Evolutionary conservation across 1,140 invertebrate species (phyloP).

Genomic region (Drosophila navojoa): DNA sequence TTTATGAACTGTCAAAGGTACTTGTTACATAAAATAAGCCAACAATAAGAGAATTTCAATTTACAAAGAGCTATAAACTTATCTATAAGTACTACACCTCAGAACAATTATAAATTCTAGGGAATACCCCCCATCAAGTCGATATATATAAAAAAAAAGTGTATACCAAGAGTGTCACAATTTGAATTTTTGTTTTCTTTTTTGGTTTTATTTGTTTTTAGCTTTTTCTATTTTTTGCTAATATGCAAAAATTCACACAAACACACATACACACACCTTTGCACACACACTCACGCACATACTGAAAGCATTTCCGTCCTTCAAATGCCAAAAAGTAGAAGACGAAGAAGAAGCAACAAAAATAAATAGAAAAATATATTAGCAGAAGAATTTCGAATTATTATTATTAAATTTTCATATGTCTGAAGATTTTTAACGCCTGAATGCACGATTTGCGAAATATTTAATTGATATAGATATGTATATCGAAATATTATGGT

Average conservation of each 20-base stretch:
- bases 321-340: constrained; percentile 66
- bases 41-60: neutral
- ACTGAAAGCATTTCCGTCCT: constrained; percentile 74
- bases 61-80: neutral
- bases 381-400: constrained; percentile 54
- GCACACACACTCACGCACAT: neutral
- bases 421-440: constrained; percentile 40
- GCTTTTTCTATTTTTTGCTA: constrained; percentile 59
- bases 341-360: constrained; percentile 24
- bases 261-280: constrained; percentile 46
- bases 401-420: constrained; percentile 8
- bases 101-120: too few relatives aligned
- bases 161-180: neutral
- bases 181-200: neutral
- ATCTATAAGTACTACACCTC: too few relatives aligned
- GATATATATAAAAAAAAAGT: neutral
- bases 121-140: too few relatives aligned
- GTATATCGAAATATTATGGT: neutral
- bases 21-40: neutral
- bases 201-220: neutral
- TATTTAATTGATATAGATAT: constrained; percentile 14
- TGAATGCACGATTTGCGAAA: constrained; percentile 62
- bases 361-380: constrained; percentile 13
- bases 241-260: constrained; percentile 70
- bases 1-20: too few relatives aligned